These are phyloP conservation scores for Theodoxus fluviatilis DNA, from an alignment of 2,888 invertebrate species.

Conservation along the genomic window DNA sequence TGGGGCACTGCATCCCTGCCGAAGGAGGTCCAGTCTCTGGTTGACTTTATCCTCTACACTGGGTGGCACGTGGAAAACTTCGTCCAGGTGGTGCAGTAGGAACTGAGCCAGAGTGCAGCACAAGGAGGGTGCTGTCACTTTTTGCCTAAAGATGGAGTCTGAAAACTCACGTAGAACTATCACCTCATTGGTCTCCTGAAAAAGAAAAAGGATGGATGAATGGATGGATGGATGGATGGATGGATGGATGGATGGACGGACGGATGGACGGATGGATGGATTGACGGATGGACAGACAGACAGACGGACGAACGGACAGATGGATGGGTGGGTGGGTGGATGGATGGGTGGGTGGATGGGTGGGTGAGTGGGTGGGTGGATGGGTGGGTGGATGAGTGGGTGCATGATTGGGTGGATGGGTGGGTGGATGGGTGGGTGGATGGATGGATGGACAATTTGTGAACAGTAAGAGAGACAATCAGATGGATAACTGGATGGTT, in stretches of 20 bases:
- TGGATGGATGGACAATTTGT: no score
- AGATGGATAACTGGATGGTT: no score
- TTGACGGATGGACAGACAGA: background rate
- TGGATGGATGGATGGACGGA: background rate
- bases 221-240: background rate
- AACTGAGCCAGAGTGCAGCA: conserved; percentile 53
- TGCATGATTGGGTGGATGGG: no score
- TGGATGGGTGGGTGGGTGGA: no score
- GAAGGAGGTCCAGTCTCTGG: conserved; percentile 23
- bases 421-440: no score
- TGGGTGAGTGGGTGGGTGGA: no score
- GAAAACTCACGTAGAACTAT: conserved; percentile 50
- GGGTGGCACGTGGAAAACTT: conserved; percentile 52
- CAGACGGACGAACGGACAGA: background rate
- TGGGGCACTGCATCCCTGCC: background rate
- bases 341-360: no score
- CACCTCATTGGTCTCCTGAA: conserved; percentile 52
- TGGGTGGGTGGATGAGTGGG: no score
- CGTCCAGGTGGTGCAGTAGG: conserved; percentile 52
- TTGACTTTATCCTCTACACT: conserved; percentile 49
- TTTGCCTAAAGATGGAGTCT: conserved; percentile 51
- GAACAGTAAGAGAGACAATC: no score
- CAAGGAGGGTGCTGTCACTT: conserved; percentile 53
- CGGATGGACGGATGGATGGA: background rate
- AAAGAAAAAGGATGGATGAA: conserved; percentile 14